phyloP scores from a whole-genome alignment of 2,888 invertebrate species.

The Pammene fasciana region DNA sequence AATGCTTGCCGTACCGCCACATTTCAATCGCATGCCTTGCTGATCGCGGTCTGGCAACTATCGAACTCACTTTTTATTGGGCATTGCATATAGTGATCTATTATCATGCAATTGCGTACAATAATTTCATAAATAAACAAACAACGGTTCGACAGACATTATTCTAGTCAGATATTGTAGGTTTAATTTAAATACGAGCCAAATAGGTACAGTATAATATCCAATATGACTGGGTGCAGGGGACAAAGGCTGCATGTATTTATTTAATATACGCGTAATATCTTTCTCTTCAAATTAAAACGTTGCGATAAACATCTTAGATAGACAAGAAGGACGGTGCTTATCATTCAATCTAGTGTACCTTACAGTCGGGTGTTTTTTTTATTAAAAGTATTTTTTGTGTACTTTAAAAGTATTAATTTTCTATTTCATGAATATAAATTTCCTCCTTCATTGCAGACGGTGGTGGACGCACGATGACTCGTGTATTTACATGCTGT shows the following conservation, averaged over 20 bases:
- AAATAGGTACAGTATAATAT: no score
- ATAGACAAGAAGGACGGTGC: no score
- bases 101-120: constrained; percentile 36
- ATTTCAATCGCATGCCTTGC: constrained; percentile 42
- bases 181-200: not conserved
- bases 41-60: constrained; percentile 44
- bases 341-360: no score
- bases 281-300: no score
- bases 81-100: constrained; percentile 39
- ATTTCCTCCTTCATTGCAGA: constrained; percentile 79
- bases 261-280: no score
- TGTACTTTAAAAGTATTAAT: not conserved
- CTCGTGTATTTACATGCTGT: constrained; percentile 96
- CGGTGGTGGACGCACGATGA: constrained; percentile 96
- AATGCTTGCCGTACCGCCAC: constrained; percentile 33
- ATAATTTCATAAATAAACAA: constrained; percentile 19
- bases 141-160: not conserved
- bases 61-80: constrained; percentile 38
- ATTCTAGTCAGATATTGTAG: not conserved
- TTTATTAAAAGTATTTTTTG: no score
- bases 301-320: no score
- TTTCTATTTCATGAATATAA: no score
- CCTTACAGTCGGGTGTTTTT: no score
- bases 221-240: no score
- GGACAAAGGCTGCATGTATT: no score